phyloP scores from a whole-genome alignment of 2,113 vertebrate species.

The Puffinus mauretanicus region DNA sequence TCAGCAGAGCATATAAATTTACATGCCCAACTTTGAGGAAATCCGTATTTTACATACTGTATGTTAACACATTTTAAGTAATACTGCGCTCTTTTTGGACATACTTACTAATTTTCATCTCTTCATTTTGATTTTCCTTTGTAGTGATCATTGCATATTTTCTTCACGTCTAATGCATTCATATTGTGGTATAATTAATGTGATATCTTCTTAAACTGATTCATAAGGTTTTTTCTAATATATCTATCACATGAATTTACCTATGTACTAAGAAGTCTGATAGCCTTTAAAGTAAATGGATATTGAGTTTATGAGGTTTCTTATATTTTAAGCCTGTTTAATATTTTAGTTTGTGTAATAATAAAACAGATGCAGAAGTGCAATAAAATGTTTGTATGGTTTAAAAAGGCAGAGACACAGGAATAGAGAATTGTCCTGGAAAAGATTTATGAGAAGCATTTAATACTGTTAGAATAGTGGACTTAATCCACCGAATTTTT shows the following conservation, averaged over 20 bases:
- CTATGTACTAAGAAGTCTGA: neutral
- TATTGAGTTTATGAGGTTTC: neutral
- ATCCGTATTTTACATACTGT: neutral
- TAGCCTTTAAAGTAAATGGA: constrained; percentile 17
- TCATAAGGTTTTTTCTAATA: constrained; percentile 40
- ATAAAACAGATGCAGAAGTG: neutral
- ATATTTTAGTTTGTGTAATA: constrained; percentile 2
- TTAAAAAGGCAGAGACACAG: neutral
- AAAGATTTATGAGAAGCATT: neutral
- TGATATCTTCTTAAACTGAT: constrained; percentile 38
- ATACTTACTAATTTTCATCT: constrained; percentile 57
- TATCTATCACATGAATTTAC: constrained; percentile 19
- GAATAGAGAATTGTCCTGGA: neutral
- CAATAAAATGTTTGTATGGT: neutral
- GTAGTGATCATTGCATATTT: constrained; percentile 48
- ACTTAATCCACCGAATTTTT: neutral
- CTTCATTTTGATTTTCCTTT: constrained; percentile 58
- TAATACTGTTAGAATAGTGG: neutral
- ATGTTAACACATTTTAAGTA: constrained; percentile 43
- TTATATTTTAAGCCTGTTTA: neutral
- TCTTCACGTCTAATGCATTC: constrained; percentile 45
- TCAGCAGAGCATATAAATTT: neutral
- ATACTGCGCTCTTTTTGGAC: constrained; percentile 29
- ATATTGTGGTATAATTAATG: constrained; percentile 45
- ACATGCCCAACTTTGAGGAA: neutral